Evolutionary conservation across 2,113 vertebrate genomes (phyloP).

Genomic region (Dolichotis patagonum): DNA sequence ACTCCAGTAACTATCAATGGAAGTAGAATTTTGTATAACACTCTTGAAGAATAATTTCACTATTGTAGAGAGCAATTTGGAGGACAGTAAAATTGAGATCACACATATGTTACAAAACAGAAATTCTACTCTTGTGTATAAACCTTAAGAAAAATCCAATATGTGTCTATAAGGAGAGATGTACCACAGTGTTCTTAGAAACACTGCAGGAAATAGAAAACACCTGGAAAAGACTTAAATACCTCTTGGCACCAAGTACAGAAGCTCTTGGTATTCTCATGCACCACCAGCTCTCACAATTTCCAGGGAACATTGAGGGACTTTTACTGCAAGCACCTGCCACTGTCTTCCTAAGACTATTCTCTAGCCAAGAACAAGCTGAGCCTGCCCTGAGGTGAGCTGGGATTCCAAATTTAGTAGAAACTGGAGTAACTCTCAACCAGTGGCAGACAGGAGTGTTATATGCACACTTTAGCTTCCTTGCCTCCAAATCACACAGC

Average conservation of each 20-base stretch:
- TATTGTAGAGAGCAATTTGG: neutral
- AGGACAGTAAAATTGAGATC: neutral
- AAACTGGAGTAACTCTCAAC: neutral
- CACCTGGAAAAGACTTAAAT: neutral
- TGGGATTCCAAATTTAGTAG: neutral
- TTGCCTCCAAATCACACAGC: neutral
- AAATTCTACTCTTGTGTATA: neutral
- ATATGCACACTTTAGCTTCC: neutral
- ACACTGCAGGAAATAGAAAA: neutral
- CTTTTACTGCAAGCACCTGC: neutral
- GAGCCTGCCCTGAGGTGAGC: neutral
- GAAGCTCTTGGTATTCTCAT: neutral
- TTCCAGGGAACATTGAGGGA: neutral
- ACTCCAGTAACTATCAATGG: neutral
- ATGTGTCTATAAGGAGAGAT: neutral
- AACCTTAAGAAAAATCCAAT: neutral
- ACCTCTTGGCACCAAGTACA: neutral
- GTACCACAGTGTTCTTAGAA: neutral
- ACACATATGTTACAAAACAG: neutral
- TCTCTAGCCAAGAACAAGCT: neutral
- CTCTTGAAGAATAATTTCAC: neutral
- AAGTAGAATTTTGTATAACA: neutral
- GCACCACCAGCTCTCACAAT: neutral
- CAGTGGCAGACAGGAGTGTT: neutral
- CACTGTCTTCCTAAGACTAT: neutral